Evolutionary conservation across 2,888 invertebrate species (phyloP), one percentile per base, ranked within the genome.

Genomic region (Encarsia formosa): DNA sequence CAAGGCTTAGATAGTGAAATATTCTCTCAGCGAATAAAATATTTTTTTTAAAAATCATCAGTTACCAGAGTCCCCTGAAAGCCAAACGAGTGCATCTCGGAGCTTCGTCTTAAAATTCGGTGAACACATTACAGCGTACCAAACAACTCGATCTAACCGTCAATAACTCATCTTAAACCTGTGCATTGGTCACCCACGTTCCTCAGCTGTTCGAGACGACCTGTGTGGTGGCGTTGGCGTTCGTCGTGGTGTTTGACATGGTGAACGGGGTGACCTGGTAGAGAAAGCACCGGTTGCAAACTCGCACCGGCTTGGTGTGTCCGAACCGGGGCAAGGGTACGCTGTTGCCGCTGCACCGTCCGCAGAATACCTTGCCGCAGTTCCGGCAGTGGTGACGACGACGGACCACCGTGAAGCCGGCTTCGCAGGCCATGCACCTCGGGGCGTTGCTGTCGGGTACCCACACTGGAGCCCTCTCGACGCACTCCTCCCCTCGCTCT

Each of bases 361-460:
- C 88, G 76, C 96, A 97, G 75, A 95, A 96, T 35, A 96, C 93
- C 81, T 92, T 85, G 74, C 97, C 97, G 76, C 97, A 99, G 75
- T 96, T 96, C 63, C 98, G 80, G 73, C 98, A 98, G 75, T 98
- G 98, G 74, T 99, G 98, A 9, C 98, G 78, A 16, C 98, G 83
- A 34, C 97, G 84, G 64, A 99, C 91, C 59, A 98, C 91, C 4
- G 95, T 98, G 78, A 99, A 99, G 63, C 86, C 86, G 16, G 88
- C 85, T 54, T 85, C 83, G 74, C 99, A 99, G 31, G 91, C 85
- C 87, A 94, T 95, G 75, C 98, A 99, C 50, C 87, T 82, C 0
- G 91, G 88, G 32, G 91, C 91, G 59, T 90, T 86, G 52, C 91
- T 87, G 75, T 97, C 96, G 0, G 98, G 98, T 55, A 98, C 87